Evolutionary conservation across 2,888 invertebrate genomes (phyloP), one percentile per base, ranked within the genome.

Genomic region (Cabera pusaria): DNA sequence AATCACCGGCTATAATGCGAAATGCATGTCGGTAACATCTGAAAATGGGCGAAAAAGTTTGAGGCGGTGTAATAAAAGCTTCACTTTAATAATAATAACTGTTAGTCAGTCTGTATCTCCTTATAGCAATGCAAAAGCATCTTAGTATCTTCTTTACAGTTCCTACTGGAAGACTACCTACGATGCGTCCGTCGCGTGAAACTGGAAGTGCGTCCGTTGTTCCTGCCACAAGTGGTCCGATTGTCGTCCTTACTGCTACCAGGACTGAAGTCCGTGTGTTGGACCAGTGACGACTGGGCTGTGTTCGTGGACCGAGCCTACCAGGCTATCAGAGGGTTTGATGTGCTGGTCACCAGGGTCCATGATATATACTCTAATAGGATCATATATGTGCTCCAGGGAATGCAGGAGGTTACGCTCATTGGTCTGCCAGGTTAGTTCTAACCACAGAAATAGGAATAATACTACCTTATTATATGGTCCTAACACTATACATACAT

Each of bases 351-450:
- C 4, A 92, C 93, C 6, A 92, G 97, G 54, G 95, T 97, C 2
- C 96, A 96, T 60, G 98, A 98, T 69, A 95, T 98, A 41, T 96
- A 97, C 65, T 93, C 94, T 2, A 97, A 97, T 73, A 93, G 98
- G 64, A 97, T 98, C 52, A 91, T 97, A 39, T 95, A 96, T 65
- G 96, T 97, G 14, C 84, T 98, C 14, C 91, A 92, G 41, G 95
- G 95, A 49, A 98, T 98, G 96, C 95, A 96, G 67, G 93, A 93
- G 31, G 92, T 96, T n/a, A 92, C 93, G 0, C 84, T 98, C 29
- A 93, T 97, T 55, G 92, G 93, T 23, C 78, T 97, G 35, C 97
- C 97, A 5, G 93, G 92, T 73, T 27, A 53, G 50, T 49, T 19
- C 2, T 5, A 6, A 9, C 5, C 18, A 18, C 2, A 18, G 6